Percentiles rank a stretch among this genome's conserved stretches.
phyloP scores from a whole-genome alignment of 2,797 vertebrate species.

The Nasua narica region DNA sequence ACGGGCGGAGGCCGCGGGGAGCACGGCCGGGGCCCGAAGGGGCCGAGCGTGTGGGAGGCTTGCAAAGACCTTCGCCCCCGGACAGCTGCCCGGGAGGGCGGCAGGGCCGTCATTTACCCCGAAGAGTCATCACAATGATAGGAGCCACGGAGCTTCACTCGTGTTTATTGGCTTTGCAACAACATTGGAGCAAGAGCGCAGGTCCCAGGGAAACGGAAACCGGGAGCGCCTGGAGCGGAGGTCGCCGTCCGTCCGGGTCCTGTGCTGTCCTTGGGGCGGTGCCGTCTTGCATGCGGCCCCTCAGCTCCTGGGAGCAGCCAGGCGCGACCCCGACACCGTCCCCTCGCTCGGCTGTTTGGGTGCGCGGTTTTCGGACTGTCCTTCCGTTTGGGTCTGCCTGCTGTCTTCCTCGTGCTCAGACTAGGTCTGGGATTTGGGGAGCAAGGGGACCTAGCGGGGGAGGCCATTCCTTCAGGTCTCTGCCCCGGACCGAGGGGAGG shows the following conservation, averaged over 20 bases:
- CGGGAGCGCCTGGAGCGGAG: rapidly evolving
- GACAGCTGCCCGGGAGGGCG: background rate
- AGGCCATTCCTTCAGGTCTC: background rate
- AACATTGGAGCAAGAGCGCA: background rate
- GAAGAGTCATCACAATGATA: background rate
- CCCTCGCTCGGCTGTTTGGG: rapidly evolving
- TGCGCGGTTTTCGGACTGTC: rapidly evolving
- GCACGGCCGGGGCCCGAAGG: background rate
- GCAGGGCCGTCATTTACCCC: background rate
- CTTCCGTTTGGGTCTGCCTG: rapidly evolving
- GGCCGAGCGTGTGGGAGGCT: background rate
- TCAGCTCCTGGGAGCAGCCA: background rate
- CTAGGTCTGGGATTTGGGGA: background rate
- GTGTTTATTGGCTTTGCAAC: background rate
- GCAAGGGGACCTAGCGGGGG: too few species aligned
- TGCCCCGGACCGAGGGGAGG: background rate
- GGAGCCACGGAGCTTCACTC: background rate
- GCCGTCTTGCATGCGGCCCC: too few species aligned
- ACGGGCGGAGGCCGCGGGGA: background rate
- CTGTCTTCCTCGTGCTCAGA: background rate
- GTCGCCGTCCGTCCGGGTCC: rapidly evolving
- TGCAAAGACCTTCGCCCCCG: background rate
- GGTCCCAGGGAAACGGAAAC: background rate
- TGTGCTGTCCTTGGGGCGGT: background rate
- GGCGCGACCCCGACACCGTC: rapidly evolving